phyloP scores from a whole-genome alignment of 2,113 vertebrate species.

The Syngnathoides biaculeatus region DNA sequence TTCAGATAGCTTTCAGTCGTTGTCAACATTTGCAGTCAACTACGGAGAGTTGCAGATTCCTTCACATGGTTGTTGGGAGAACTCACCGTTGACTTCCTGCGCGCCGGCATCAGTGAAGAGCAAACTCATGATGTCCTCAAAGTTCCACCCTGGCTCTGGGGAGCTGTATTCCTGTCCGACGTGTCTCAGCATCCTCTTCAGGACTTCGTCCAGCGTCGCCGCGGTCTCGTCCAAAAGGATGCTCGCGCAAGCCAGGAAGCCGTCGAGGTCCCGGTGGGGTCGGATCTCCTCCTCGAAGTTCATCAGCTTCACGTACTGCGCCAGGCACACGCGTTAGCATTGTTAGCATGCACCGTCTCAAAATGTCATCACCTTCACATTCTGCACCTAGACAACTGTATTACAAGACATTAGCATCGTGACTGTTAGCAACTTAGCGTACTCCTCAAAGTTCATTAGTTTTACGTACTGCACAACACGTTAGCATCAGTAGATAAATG shows the following conservation, averaged over 20 bases:
- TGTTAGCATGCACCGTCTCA: too few relatives aligned
- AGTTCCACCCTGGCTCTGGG: slow-evolving; percentile 78
- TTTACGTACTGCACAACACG: too few relatives aligned
- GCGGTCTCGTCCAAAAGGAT: slow-evolving; percentile 92
- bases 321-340: background rate
- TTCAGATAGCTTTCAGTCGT: background rate
- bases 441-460: too few relatives aligned
- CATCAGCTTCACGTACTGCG: slow-evolving; percentile 95
- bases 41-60: background rate
- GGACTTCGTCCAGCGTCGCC: slow-evolving; percentile 88
- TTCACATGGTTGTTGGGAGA: background rate
- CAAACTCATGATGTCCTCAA: slow-evolving; percentile 91
- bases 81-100: slow-evolving; percentile 87
- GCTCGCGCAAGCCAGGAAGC: slow-evolving; percentile 87
- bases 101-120: slow-evolving; percentile 91
- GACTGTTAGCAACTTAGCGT: too few relatives aligned
- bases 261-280: slow-evolving; percentile 89
- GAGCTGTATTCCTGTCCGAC: slow-evolving; percentile 81
- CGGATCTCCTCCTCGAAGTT: slow-evolving; percentile 95
- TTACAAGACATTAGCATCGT: too few relatives aligned
- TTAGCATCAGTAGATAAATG: too few relatives aligned
- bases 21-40: background rate
- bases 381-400: too few relatives aligned
- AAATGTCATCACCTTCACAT: too few relatives aligned
- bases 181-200: slow-evolving; percentile 89